Conservation (phyloP, 2,797 vertebrate genomes). For the Nasua narica region DNA sequence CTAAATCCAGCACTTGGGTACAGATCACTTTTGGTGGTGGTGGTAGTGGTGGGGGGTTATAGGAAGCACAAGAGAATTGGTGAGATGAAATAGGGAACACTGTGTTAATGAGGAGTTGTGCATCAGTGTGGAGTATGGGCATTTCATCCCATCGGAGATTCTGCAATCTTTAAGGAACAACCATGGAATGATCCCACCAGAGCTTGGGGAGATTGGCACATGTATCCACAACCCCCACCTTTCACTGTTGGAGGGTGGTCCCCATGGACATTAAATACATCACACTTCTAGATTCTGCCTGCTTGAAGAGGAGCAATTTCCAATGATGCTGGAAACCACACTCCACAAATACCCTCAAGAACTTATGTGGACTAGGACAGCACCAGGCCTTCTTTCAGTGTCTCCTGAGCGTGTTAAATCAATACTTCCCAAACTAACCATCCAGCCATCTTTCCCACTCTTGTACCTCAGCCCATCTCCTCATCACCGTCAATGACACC, state of each 20-base stretch:
- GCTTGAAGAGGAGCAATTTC: background rate
- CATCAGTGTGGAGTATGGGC: background rate
- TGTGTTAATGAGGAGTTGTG: background rate
- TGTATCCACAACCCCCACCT: background rate
- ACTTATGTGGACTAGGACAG: background rate
- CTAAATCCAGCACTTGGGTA: background rate
- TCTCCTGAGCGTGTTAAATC: background rate
- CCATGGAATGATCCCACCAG: background rate
- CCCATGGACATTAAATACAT: too few relatives aligned
- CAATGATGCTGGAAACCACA: background rate
- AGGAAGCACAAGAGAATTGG: background rate
- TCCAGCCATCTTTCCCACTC: background rate
- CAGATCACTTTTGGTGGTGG: background rate
- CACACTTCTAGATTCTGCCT: background rate
- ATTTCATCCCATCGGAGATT: background rate
- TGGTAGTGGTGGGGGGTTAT: background rate
- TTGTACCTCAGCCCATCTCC: background rate
- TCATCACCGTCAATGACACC: background rate
- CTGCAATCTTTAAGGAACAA: background rate
- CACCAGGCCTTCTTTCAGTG: rapidly evolving
- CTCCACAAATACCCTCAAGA: background rate
- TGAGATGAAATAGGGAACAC: too few relatives aligned
- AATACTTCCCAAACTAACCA: background rate
- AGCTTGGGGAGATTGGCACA: background rate
- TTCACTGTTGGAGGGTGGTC: background rate